phyloP scores from a whole-genome alignment of 2,797 vertebrate species.

The Falco columbarius region DNA sequence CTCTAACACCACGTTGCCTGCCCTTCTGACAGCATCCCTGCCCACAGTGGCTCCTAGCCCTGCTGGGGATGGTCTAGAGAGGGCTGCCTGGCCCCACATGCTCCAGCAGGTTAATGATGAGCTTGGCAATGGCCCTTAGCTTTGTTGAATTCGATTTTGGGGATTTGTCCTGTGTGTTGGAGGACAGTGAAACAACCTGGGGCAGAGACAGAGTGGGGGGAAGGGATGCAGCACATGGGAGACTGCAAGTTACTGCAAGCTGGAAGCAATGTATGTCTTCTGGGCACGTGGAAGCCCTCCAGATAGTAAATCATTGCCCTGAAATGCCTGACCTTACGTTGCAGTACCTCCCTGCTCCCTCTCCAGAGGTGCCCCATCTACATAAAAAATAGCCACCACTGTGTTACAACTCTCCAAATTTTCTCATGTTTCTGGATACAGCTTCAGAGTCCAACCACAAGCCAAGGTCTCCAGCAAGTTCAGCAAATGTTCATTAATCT shows the following conservation, averaged over 20 bases:
- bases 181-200: neutral
- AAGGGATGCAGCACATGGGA: neutral
- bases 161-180: neutral
- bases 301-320: neutral
- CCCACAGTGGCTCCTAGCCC: neutral
- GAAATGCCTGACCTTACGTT: neutral
- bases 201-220: accelerated
- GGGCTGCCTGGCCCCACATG: accelerated
- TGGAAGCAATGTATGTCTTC: neutral
- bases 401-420: neutral
- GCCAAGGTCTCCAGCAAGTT: neutral
- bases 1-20: neutral
- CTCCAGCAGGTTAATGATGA: neutral
- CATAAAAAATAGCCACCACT: neutral
- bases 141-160: neutral
- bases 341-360: neutral
- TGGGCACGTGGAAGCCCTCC: neutral
- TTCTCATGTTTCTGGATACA: neutral
- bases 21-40: neutral
- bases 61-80: neutral
- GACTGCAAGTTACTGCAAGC: neutral
- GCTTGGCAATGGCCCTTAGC: neutral
- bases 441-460: accelerated
- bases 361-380: neutral
- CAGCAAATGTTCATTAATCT: neutral